These are phyloP conservation scores for Lasaia peninsularis DNA, from an alignment of 1,140 invertebrate species.

Conservation along the genomic window DNA sequence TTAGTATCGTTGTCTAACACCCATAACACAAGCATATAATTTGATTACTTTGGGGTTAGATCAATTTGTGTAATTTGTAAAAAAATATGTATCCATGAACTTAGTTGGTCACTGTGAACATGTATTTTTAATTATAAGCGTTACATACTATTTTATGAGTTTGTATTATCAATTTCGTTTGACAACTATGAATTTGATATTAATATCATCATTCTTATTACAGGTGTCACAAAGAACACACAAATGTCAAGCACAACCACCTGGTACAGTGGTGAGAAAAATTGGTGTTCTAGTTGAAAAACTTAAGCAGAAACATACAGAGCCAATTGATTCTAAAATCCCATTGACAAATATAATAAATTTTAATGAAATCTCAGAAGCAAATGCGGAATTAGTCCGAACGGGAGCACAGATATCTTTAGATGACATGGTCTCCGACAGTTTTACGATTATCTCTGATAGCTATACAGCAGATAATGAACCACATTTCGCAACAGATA, in stretches of 20 bases:
- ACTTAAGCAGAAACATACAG: slow-evolving; percentile 51
- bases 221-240: slow-evolving; percentile 88
- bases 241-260: slow-evolving; percentile 82
- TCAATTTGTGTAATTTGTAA: no score
- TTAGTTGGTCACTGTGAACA: no score
- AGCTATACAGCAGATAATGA: slow-evolving; percentile 25
- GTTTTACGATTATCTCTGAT: slow-evolving; percentile 56
- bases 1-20: no score
- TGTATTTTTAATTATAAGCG: no score
- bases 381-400: slow-evolving; percentile 61
- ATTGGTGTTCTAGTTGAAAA: slow-evolving; percentile 73
- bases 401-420: slow-evolving; percentile 62
- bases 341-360: slow-evolving; percentile 20
- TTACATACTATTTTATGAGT: no score
- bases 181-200: no score
- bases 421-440: slow-evolving; percentile 68
- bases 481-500: not conserved
- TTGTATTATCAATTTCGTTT: no score
- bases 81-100: no score
- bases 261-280: slow-evolving; percentile 75
- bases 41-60: no score
- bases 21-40: no score
- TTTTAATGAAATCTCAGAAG: slow-evolving; percentile 54
- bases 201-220: slow-evolving; percentile 27
- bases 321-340: slow-evolving; percentile 8